A percentile compares a stretch with the other conserved stretches of the same genome.
Conservation (phyloP, 2,888 invertebrate species). For the Germaria angustata region DNA sequence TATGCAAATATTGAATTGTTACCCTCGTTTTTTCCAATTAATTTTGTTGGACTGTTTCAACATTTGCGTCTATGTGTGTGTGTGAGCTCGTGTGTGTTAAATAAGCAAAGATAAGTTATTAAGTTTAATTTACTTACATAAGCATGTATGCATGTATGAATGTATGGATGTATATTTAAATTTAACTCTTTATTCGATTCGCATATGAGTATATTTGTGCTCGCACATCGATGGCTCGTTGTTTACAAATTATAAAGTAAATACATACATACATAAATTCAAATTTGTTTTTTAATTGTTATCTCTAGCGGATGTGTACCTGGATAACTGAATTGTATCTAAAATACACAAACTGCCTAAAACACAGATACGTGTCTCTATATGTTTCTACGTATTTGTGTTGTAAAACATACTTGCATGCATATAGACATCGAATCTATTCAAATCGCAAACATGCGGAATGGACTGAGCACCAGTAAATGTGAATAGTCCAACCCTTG, state of each 20-base stretch:
- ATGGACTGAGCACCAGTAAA: too few relatives aligned
- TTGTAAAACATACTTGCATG: not conserved
- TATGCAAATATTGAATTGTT: conserved; percentile 63
- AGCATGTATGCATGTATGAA: not conserved
- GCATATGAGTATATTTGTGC: not conserved
- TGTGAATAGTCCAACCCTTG: too few relatives aligned
- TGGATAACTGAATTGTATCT: conserved; percentile 57
- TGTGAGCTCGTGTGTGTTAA: conserved; percentile 8
- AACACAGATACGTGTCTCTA: not conserved
- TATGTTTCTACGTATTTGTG: not conserved
- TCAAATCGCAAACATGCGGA: too few relatives aligned
- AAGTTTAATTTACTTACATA: conserved; percentile 24
- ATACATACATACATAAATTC: conserved; percentile 37
- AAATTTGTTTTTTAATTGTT: conserved; percentile 23
- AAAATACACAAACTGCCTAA: conserved; percentile 17
- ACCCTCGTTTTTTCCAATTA: conserved; percentile 42
- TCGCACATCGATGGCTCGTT: conserved; percentile 37
- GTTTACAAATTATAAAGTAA: conserved; percentile 54
- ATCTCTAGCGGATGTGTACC: conserved; percentile 66
- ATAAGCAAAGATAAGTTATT: conserved; percentile 49
- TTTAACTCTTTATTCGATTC: not conserved
- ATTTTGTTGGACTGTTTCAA: not conserved
- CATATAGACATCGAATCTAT: not conserved
- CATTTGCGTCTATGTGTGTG: not conserved
- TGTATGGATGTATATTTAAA: not conserved